Conservation (phyloP, 2,888 invertebrate genomes). For the Rosalia funebris region DNA sequence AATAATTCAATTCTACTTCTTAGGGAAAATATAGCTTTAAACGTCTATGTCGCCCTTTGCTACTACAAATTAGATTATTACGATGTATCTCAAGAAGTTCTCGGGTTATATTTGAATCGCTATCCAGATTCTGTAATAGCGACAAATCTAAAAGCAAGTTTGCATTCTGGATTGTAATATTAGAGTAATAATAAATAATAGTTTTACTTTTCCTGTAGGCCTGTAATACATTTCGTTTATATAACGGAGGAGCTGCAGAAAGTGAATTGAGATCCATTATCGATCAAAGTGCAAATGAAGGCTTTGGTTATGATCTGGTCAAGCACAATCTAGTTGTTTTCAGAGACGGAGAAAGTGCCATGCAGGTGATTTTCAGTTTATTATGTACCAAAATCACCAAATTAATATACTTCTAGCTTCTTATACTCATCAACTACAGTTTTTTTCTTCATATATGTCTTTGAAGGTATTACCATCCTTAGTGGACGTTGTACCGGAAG, state of each 20-base stretch:
- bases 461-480: conserved; percentile 80
- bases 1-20: conserved; percentile 47
- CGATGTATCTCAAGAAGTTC: conserved; percentile 97
- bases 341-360: conserved; percentile 90
- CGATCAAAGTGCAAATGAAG: conserved; percentile 76
- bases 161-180: background rate
- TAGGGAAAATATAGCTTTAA: conserved; percentile 91
- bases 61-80: conserved; percentile 99
- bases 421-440: no score
- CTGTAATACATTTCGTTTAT: conserved; percentile 84
- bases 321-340: conserved; percentile 97
- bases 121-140: conserved; percentile 95
- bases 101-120: conserved; percentile 90
- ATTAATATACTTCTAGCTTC: conserved; percentile 4
- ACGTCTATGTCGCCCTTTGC: conserved; percentile 96
- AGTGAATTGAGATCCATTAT: conserved; percentile 84
- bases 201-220: conserved; percentile 64
- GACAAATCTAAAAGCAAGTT: conserved; percentile 83
- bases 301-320: conserved; percentile 91
- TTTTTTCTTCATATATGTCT: no score
- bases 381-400: background rate
- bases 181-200: background rate
- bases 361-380: conserved; percentile 72
- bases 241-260: conserved; percentile 95
- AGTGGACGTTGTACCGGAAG: conserved; percentile 96